A percentile compares a stretch with the other conserved stretches of the same genome.
Evolutionary conservation across 2,888 invertebrate genomes (phyloP).

Genomic region (Omphaloscelis lunosa): DNA sequence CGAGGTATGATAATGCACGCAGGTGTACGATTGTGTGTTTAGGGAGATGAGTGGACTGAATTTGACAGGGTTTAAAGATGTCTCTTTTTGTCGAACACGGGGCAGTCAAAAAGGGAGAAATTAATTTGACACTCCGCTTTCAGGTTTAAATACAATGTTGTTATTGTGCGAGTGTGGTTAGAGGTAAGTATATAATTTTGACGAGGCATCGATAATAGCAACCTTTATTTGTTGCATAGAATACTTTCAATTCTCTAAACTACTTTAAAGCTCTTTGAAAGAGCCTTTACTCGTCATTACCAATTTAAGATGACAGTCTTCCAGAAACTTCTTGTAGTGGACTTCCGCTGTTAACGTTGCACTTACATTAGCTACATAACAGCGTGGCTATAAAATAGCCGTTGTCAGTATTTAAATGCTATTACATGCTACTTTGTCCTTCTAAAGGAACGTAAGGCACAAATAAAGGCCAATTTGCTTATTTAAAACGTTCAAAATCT

Average conservation of each 20-base stretch:
- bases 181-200: not conserved
- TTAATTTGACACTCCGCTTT: not conserved
- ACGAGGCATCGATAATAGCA: not conserved
- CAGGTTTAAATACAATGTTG: no score
- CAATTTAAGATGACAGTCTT: slow-evolving; percentile 6
- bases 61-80: not conserved
- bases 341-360: slow-evolving; percentile 4
- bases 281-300: slow-evolving; percentile 9
- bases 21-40: slow-evolving; percentile 50
- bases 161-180: not conserved
- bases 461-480: not conserved
- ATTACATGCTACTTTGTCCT: slow-evolving; percentile 16
- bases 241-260: not conserved
- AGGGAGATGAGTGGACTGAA: not conserved
- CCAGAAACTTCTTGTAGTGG: slow-evolving; percentile 5
- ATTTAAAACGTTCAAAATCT: not conserved
- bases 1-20: slow-evolving; percentile 54
- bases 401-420: not conserved
- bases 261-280: no score
- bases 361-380: slow-evolving; percentile 3
- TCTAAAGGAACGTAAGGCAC: not conserved
- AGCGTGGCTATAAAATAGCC: not conserved
- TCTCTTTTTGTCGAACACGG: not conserved
- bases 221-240: not conserved
- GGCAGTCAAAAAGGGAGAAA: no score